Conservation (phyloP, 2,797 vertebrate genomes). For the Fundulus diaphanus region DNA sequence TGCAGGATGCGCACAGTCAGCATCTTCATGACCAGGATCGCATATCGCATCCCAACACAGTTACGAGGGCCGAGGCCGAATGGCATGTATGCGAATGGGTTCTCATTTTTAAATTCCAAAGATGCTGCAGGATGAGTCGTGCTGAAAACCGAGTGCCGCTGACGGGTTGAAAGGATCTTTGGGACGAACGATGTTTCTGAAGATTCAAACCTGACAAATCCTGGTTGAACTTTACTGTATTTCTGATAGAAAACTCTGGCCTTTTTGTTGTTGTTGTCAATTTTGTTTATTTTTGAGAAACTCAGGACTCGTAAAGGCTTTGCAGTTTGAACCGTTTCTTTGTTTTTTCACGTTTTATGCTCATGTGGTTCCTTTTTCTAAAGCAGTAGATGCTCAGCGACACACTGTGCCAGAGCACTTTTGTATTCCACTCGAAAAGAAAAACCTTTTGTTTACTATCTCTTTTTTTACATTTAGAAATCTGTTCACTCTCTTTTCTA, state of each 20-base stretch:
- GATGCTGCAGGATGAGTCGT: slow-evolving; percentile 32
- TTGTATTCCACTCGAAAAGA: slow-evolving; percentile 66
- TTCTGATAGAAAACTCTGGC: slow-evolving; percentile 49
- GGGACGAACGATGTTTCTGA: not conserved
- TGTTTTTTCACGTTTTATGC: slow-evolving; percentile 46
- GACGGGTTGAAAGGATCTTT: slow-evolving; percentile 16
- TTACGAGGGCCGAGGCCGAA: too few species aligned
- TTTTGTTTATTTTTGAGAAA: slow-evolving; percentile 71
- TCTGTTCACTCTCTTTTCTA: slow-evolving; percentile 40
- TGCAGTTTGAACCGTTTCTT: slow-evolving; percentile 54
- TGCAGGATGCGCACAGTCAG: too few species aligned
- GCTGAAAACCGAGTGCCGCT: slow-evolving; percentile 25
- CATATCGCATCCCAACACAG: too few species aligned
- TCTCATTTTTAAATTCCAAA: slow-evolving; percentile 15
- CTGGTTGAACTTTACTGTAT: slow-evolving; percentile 31
- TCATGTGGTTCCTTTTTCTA: slow-evolving; percentile 56
- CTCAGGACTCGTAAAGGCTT: slow-evolving; percentile 81
- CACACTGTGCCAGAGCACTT: slow-evolving; percentile 58
- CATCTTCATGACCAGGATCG: too few species aligned
- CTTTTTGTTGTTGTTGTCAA: slow-evolving; percentile 59
- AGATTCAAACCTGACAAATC: too few species aligned
- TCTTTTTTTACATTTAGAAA: slow-evolving; percentile 35
- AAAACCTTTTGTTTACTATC: slow-evolving; percentile 70
- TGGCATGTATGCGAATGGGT: too few species aligned
- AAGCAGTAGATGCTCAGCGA: slow-evolving; percentile 61